phyloP scores from a whole-genome alignment of 2,888 invertebrate species.

The Sinohyriopsis cumingii region DNA sequence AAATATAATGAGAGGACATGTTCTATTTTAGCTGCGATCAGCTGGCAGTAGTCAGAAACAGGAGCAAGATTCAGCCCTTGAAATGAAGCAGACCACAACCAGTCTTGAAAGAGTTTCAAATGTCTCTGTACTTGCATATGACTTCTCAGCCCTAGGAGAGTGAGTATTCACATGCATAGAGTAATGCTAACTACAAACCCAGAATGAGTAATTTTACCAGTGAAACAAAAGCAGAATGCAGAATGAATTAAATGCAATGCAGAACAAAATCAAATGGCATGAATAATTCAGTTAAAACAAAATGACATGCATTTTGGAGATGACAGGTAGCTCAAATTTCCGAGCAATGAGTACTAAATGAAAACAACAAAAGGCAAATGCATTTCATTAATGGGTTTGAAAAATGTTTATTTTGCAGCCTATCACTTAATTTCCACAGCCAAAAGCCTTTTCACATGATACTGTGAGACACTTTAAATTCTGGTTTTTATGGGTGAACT shows the following conservation, averaged over 20 bases:
- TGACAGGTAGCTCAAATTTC: neutral
- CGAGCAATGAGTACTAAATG: neutral
- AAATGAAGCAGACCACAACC: constrained; percentile 10
- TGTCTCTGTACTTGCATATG: constrained; percentile 41
- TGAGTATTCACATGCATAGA: constrained; percentile 26
- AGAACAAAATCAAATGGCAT: neutral
- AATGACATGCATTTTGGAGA: neutral
- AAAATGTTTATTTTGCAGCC: too few relatives aligned
- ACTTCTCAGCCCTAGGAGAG: constrained; percentile 61
- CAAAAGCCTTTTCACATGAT: too few relatives aligned
- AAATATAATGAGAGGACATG: too few relatives aligned
- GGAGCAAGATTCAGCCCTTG: constrained; percentile 26
- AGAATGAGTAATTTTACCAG: too few relatives aligned
- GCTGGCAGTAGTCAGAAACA: constrained; percentile 17
- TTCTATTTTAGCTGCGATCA: neutral
- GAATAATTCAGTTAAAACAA: constrained; percentile 2
- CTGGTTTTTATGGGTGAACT: too few relatives aligned
- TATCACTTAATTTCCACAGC: too few relatives aligned
- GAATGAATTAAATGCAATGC: too few relatives aligned
- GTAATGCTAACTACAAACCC: too few relatives aligned
- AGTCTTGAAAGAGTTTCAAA: neutral
- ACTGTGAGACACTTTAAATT: too few relatives aligned
- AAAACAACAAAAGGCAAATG: too few relatives aligned
- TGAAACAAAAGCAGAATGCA: too few relatives aligned
- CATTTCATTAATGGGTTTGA: too few relatives aligned